Evolutionary conservation across 2,888 invertebrate genomes (phyloP), one percentile per base, ranked within the genome.

Genomic region (Luffia ferchaultella): DNA sequence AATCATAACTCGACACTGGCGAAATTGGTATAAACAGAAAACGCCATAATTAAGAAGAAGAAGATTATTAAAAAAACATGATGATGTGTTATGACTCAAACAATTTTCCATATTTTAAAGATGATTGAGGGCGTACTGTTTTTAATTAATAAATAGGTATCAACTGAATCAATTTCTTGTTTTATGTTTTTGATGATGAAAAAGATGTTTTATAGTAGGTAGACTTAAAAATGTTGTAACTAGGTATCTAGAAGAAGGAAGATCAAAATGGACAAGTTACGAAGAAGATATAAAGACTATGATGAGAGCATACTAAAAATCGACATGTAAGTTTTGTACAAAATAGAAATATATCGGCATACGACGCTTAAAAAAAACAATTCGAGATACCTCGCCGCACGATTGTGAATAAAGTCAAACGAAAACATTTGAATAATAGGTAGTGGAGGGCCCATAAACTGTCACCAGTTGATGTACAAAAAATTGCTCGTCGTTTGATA

Each of bases 321-420:
- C 15, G 40, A n/a, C n/a, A 7, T 40, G 40, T 40, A 40, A 40
- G 40, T 40, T 40, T 40, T 9, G 40, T 40, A 9, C 9, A 40
- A 40, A 40, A 46, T n/a, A n/a, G n/a, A n/a, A n/a, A n/a, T n/a
- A n/a, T n/a, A n/a, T n/a, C n/a, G n/a, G n/a, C n/a, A n/a, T 49
- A 49, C 17, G 40, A 49, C 41, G 52, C 56, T 2, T 52, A 55
- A n/a, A n/a, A n/a, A 51, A 56, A 56, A 41, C 53, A 53, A 17
- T 57, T 57, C 45, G 57, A 52, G 1, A 56, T 56, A 18, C 54
- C 55, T 1, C 47, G 55, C 12, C 53, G 55, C 17, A 55, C 55
- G 5, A 56, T 55, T 50, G 9, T 53, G 2, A 55, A 57, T 43
- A 54, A 54, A 54, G 45, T 9, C 16, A 40, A 40, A 40, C 40